A percentile compares a stretch with the other conserved stretches of the same genome.
These are phyloP conservation scores for Parazoanthus swiftii DNA, from an alignment of 92 coral and sea anemone species.

Conservation along the genomic window DNA sequence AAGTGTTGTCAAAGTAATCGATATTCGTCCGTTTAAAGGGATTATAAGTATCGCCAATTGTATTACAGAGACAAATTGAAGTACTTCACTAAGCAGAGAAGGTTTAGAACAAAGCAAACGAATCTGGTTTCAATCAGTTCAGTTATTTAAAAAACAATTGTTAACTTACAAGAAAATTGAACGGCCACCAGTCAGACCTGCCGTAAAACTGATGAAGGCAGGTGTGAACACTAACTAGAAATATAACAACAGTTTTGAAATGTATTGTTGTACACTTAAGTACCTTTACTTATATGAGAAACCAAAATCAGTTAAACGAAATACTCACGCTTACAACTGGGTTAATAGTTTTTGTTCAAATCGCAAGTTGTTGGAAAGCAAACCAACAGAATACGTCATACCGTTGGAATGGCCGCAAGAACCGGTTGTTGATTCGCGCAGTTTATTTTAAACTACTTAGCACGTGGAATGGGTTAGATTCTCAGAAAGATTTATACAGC, in stretches of 20 bases:
- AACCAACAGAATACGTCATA: constrained; percentile 24
- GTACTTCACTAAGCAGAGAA: background rate
- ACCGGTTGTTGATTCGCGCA: constrained; percentile 1
- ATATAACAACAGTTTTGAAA: background rate
- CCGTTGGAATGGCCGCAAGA: constrained; percentile 5
- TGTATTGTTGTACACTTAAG: background rate
- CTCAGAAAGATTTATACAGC: background rate
- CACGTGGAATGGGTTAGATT: background rate
- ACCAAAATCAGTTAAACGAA: background rate
- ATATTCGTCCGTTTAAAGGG: no score
- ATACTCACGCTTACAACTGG: background rate
- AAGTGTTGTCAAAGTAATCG: no score
- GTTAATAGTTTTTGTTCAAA: background rate
- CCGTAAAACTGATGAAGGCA: background rate
- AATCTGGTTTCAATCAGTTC: background rate
- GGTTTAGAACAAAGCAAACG: no score
- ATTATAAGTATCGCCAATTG: no score
- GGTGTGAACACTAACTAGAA: background rate
- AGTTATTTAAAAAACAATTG: background rate
- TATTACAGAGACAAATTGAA: background rate
- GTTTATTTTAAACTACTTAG: background rate
- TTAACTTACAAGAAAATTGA: background rate
- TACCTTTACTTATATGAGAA: background rate
- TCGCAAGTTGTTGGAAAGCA: constrained; percentile 7
- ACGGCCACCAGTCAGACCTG: constrained; percentile 13